A percentile compares a stretch with the other conserved stretches of the same genome.
Conservation (phyloP, 92 coral and sea anemone species). For the Parazoanthus swiftii region DNA sequence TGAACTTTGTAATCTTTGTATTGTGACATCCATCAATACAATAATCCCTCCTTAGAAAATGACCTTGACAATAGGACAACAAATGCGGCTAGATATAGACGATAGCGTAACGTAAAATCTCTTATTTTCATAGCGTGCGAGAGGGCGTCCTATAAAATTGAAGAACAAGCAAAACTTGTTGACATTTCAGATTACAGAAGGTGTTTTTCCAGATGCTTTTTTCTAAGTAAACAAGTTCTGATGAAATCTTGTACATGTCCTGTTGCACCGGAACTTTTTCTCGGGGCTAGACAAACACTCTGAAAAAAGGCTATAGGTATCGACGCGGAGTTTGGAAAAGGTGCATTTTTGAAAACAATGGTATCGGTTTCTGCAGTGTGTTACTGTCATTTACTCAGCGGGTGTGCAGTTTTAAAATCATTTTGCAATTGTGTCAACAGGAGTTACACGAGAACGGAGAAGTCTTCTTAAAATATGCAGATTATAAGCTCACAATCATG, state of each 20-base stretch:
- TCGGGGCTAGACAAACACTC: background rate
- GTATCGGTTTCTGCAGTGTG: background rate
- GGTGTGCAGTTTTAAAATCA: slow-evolving; percentile 11
- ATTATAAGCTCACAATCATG: background rate
- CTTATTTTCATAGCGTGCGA: slow-evolving; percentile 8
- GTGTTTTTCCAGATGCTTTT: background rate
- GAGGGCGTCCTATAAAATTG: background rate
- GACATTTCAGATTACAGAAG: background rate
- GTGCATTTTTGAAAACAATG: background rate
- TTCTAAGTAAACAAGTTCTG: background rate
- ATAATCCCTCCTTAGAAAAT: background rate
- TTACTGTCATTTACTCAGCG: background rate
- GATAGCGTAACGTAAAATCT: too few relatives aligned
- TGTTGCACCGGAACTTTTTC: background rate
- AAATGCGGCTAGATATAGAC: too few relatives aligned
- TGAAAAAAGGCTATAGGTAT: background rate
- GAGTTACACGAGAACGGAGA: background rate
- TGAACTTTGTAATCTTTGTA: too few relatives aligned
- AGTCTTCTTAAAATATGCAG: background rate
- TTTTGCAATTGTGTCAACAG: background rate
- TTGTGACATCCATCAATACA: background rate
- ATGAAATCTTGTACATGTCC: background rate
- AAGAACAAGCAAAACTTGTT: slow-evolving; percentile 5
- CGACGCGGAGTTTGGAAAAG: background rate
- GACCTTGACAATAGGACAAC: background rate